These are phyloP conservation scores for Dendronephthya gigantea DNA, from an alignment of 64 coral and sea anemone species.

Conservation along the genomic window DNA sequence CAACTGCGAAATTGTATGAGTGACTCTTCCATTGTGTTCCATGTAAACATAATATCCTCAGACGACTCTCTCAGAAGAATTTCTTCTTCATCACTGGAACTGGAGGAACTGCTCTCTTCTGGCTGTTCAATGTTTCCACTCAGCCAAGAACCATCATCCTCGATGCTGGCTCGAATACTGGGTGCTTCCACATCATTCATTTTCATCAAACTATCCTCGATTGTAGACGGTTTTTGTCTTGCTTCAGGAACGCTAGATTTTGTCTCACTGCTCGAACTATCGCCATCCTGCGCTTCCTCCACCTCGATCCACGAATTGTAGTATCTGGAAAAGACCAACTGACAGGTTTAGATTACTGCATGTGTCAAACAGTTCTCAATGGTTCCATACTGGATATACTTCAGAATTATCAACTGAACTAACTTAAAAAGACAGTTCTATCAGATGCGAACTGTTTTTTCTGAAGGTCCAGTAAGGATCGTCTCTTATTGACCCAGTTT, in stretches of 20 bases:
- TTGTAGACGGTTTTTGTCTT: conserved; percentile 27
- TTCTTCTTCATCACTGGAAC: not conserved
- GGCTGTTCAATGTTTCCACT: conserved; percentile 13
- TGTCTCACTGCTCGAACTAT: conserved; percentile 20
- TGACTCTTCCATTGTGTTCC: conserved; percentile 65
- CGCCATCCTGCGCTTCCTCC: not conserved
- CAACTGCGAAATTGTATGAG: conserved; percentile 91
- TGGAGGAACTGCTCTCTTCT: not conserved
- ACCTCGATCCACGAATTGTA: conserved; percentile 95
- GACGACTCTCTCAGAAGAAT: conserved; percentile 21
- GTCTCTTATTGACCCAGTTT: not conserved
- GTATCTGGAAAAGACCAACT: conserved; percentile 37
- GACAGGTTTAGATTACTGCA: no score
- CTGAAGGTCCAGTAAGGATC: no score
- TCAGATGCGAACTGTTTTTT: no score
- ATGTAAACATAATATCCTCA: conserved; percentile 64
- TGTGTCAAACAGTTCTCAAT: no score
- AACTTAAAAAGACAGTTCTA: no score
- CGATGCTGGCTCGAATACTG: conserved; percentile 27
- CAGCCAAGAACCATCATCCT: conserved; percentile 58
- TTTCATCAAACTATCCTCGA: conserved; percentile 73
- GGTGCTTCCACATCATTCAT: conserved; percentile 63
- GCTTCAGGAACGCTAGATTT: conserved; percentile 30
- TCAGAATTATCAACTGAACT: no score
- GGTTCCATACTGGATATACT: no score